A percentile compares a stretch with the other conserved stretches of the same genome.
Evolutionary conservation across 2,113 vertebrate genomes (phyloP).

Genomic region (Chionomys nivalis): DNA sequence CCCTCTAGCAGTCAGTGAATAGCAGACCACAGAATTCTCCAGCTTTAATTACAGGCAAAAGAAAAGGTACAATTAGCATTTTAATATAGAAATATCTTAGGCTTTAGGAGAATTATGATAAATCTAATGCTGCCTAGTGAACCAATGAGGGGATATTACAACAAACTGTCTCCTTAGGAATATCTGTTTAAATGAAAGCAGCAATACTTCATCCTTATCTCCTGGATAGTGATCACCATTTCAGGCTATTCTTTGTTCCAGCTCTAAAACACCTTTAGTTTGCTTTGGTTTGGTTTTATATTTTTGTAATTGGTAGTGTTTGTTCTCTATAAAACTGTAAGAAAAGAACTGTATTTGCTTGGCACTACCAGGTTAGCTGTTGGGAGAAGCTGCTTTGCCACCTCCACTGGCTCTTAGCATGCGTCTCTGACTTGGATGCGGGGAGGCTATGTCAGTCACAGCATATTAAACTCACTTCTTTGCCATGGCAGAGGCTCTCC

Average conservation of each 20-base stretch:
- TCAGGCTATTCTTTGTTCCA: slow-evolving; percentile 82
- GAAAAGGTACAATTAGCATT: slow-evolving; percentile 80
- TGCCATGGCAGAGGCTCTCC: slow-evolving; percentile 85
- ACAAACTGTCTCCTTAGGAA: slow-evolving; percentile 82
- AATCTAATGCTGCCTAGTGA: slow-evolving; percentile 79
- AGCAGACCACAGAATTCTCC: slow-evolving; percentile 70
- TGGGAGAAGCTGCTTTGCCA: slow-evolving; percentile 72
- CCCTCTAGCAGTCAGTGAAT: slow-evolving; percentile 67
- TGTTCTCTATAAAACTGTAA: slow-evolving; percentile 77
- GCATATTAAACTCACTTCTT: slow-evolving; percentile 79
- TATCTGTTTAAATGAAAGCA: slow-evolving; percentile 83
- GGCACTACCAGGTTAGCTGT: slow-evolving; percentile 84
- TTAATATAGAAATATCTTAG: slow-evolving; percentile 82
- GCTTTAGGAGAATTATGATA: slow-evolving; percentile 82
- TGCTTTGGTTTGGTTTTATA: not conserved
- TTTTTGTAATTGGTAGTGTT: slow-evolving; percentile 68
- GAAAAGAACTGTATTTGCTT: slow-evolving; percentile 68
- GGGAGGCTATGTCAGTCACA: slow-evolving; percentile 85
- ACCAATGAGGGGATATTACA: slow-evolving; percentile 75
- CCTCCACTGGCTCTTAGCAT: slow-evolving; percentile 65
- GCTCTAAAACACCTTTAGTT: slow-evolving; percentile 80
- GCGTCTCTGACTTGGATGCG: slow-evolving; percentile 81
- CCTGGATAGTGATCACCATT: slow-evolving; percentile 78
- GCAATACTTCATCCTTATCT: slow-evolving; percentile 79
- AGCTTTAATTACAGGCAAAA: slow-evolving; percentile 81